Base-by-base conservation (phyloP, 2,113 vertebrate species). In the Sebastes schlegelii region DNA sequence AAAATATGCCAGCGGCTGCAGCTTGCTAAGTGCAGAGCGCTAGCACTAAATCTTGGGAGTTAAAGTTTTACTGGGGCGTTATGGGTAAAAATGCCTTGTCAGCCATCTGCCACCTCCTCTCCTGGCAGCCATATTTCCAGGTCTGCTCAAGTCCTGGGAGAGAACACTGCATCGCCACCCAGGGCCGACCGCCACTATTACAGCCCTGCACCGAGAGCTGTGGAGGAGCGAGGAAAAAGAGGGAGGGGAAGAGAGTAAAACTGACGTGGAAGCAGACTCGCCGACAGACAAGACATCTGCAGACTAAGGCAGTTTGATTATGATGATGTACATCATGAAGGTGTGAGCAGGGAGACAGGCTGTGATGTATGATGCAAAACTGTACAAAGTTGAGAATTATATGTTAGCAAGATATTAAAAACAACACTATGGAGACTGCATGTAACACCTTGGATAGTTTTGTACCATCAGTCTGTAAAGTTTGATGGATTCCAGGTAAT, bases 41-140 rank as follows among this genome's bases (percentile, higher is more conserved):
- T 96, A 93, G 94, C 97, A 97, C 95, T 99, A 99, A 99, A 99
- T 99, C 98, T 98, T 96, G 94, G 83, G 95, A 97, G 97, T 97
- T 98, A 98, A 99, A 99, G 97, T 99, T 99, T 99, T 99, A 99
- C 98, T 98, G 97, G 96, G 97, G 97, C 97, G 96, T 99, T 98
- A 98, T 98, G 97, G 97, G 97, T 96, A 97, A 99, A 99, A 98
- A 98, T 97, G 98, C 97, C 96, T 97, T 97, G 97, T 99, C 98
- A 99, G 98, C 98, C 97, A 97, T 99, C 97, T 99, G 98, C 97
- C 98, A 98, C 96, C 96, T 97, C 96, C 96, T 96, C 97, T 98
- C 96, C 96, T 96, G 96, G 96, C 97, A 96, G 97, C 96, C 98
- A 97, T 99, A 99, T 98, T 99, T 99, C 95, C 97, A 97, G 94